Evolutionary conservation across 2,797 vertebrate genomes (phyloP), one percentile per base, ranked within the genome.

Genomic region (Tauraco hartlaubi): DNA sequence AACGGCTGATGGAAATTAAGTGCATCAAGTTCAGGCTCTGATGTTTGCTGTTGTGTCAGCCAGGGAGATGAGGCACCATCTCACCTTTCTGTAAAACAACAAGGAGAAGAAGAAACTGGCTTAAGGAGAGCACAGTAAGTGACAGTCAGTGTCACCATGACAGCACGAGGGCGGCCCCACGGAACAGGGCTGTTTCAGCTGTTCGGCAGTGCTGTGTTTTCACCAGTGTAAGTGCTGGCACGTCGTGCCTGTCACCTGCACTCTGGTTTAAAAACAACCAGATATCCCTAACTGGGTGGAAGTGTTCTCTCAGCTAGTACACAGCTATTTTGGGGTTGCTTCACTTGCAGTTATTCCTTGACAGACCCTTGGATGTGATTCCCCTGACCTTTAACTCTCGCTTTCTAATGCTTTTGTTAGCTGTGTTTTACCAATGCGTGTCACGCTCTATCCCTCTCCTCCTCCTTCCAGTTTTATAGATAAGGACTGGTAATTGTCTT

Each of bases 401-500:
- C 62, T 94, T 92, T 78, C 76, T 66, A 58, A 77, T 61, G 91
- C 85, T 71, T 95, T 93, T 73, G 80, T 85, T 78, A 75, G 28
- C 63, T 78, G 64, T 63, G 56, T 81, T 84, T 94, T 95, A 80
- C 84, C 83, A 76, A 93, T 92, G 74, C 82, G 10, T 68, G 51
- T 96, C 95, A 85, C 54, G 52, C 33, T 88, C 68, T 69, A 84
- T 62, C 51, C 33, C 29, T 90, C 71, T 88, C 90, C 69, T 66
- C 61, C 84, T 85, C 81, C 87, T 91, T 91, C 80, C 84, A 35
- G 91, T 96, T 97, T 94, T 94, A 95, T 94, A 97, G 97, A 97
- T 97, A 97, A 97, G 95, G 91, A 86, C 72, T 76, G 94, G 95
- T 96, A 92, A 97, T 98, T 98, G 97, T 97, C 97, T 97, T 98